Percentiles rank a stretch among this genome's conserved stretches.
Evolutionary conservation across 1,140 invertebrate genomes (phyloP).

Genomic region (Macrobrachium rosenbergii): DNA sequence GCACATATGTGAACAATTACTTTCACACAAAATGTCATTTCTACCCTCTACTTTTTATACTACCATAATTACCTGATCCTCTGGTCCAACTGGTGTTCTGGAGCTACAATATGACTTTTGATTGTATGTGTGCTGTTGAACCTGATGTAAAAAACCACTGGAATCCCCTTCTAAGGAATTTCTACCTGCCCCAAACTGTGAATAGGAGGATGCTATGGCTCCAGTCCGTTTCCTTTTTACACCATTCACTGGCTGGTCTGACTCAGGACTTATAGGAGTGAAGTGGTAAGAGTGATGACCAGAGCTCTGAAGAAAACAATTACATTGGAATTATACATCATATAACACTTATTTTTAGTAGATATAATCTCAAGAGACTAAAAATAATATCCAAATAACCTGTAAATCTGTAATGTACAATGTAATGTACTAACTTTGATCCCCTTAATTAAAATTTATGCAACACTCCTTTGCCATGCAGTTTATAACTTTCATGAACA

Average conservation of each 20-base stretch:
- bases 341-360: not conserved
- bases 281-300: slow-evolving; percentile 43
- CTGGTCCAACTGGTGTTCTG: slow-evolving; percentile 41
- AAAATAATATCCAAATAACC: no score
- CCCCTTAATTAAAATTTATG: no score
- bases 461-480: not conserved
- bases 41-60: no score
- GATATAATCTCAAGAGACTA: no score
- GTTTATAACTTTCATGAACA: not conserved
- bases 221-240: slow-evolving; percentile 51
- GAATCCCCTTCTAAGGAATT: not conserved
- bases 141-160: not conserved
- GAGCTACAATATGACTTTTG: slow-evolving; percentile 31
- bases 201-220: not conserved
- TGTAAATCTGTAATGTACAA: no score
- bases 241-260: slow-evolving; percentile 32
- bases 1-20: no score
- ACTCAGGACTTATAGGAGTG: slow-evolving; percentile 51
- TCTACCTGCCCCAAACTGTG: not conserved
- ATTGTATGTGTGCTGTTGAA: not conserved
- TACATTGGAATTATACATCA: not conserved
- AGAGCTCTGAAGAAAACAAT: slow-evolving; percentile 10
- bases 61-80: slow-evolving; percentile 43
- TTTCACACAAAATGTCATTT: no score
- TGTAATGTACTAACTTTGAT: no score